Evolutionary conservation across 1,140 invertebrate species (phyloP).

Genomic region (Aphaenogaster ashmeadi): DNA sequence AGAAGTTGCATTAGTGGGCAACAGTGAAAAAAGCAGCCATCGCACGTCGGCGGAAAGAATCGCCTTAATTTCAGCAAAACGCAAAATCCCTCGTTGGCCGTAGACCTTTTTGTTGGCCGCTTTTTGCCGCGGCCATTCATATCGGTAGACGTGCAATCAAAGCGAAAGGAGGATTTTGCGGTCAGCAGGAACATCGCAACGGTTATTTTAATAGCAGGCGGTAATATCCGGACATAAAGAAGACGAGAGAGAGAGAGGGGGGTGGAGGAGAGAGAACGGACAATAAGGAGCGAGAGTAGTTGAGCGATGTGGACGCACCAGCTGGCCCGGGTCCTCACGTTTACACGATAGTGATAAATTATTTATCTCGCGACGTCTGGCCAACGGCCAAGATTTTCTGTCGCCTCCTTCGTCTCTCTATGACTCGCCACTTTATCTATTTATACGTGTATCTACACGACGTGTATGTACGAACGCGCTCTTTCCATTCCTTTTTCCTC

Average conservation of each 20-base stretch:
- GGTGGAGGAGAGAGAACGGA: conserved; percentile 47
- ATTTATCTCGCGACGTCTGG: conserved; percentile 82
- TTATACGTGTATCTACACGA: conserved; percentile 54
- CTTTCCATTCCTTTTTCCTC: not conserved
- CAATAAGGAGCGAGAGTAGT: conserved; percentile 62
- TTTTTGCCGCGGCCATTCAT: conserved; percentile 55
- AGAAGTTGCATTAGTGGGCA: not conserved
- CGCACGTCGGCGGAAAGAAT: conserved; percentile 32
- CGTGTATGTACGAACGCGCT: not conserved
- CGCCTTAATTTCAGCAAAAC: conserved; percentile 59
- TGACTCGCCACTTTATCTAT: conserved; percentile 66
- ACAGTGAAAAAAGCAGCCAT: not conserved
- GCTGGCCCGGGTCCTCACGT: conserved; percentile 75
- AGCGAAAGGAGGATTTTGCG: conserved; percentile 55
- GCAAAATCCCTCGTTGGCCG: conserved; percentile 31
- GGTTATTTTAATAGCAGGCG: conserved; percentile 63
- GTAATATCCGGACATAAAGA: conserved; percentile 28
- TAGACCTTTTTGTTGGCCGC: conserved; percentile 33
- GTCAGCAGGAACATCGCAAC: conserved; percentile 49
- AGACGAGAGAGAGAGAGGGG: conserved; percentile 43
- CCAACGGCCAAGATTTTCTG: conserved; percentile 80
- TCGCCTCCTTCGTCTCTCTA: conserved; percentile 66
- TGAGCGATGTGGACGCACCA: conserved; percentile 66
- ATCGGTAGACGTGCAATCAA: conserved; percentile 57
- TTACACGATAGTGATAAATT: conserved; percentile 83